These are phyloP conservation scores for Oreochromis spilurus DNA, from an alignment of 2,113 vertebrate species.

Conservation along the genomic window DNA sequence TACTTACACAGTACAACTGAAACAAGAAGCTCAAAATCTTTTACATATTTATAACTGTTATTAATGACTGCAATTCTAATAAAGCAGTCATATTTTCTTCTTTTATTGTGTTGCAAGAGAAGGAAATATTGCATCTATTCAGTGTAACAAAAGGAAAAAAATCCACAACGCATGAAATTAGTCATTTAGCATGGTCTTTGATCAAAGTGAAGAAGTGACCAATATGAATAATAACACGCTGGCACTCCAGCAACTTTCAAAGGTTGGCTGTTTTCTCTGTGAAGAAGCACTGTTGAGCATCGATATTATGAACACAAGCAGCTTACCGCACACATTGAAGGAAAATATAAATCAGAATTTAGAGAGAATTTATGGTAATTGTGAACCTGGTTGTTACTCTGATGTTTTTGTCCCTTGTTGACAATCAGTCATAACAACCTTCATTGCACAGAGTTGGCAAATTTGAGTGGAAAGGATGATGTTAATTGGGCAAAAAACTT, in stretches of 20 bases:
- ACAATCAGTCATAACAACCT: not conserved
- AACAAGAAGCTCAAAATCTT: not conserved
- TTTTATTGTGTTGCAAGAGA: not conserved
- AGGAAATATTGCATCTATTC: not conserved
- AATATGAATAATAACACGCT: constrained; percentile 10
- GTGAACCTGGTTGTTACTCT: not conserved
- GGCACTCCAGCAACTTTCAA: constrained; percentile 21
- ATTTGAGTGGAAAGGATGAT: not conserved
- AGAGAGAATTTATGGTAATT: not conserved
- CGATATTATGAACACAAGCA: not conserved
- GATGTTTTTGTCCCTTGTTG: not conserved
- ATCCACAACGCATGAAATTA: constrained; percentile 17
- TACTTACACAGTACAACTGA: not conserved
- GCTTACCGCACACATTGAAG: not conserved
- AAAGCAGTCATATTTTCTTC: not conserved
- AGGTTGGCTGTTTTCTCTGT: not conserved
- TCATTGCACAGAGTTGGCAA: not conserved
- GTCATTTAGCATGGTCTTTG: constrained; percentile 26
- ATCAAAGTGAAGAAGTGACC: constrained; percentile 36
- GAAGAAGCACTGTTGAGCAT: not conserved
- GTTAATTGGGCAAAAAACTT: not conserved
- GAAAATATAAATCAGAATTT: not conserved
- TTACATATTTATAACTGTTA: not conserved
- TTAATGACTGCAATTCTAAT: not conserved
- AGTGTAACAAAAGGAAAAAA: not conserved